These are phyloP conservation scores for Amyelois transitella DNA, from an alignment of 1,140 invertebrate genomes.

Conservation along the genomic window DNA sequence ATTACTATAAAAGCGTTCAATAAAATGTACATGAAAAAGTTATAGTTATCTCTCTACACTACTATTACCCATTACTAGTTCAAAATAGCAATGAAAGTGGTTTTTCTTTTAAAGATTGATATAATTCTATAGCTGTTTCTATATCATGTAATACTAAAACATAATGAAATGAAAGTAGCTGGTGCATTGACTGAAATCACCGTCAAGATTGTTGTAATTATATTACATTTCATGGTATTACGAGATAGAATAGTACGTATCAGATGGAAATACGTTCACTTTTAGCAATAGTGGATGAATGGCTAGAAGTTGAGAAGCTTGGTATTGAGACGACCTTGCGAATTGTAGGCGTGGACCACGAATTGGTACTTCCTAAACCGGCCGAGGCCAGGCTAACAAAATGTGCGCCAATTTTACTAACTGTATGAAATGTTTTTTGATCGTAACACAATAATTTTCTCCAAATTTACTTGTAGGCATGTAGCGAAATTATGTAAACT, in stretches of 20 bases:
- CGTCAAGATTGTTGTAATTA: neutral
- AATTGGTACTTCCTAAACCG: constrained; percentile 45
- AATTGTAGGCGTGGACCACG: constrained; percentile 28
- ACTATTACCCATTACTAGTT: too few relatives aligned
- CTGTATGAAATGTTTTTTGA: too few relatives aligned
- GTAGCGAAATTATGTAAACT: too few relatives aligned
- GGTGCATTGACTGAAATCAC: neutral
- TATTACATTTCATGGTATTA: neutral
- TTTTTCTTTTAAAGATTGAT: neutral
- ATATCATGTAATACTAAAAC: neutral
- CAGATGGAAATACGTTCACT: constrained; percentile 11
- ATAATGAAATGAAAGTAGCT: neutral
- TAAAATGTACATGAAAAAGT: neutral
- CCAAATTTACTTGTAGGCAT: too few relatives aligned
- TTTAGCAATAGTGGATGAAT: constrained; percentile 1
- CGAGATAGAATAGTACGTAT: neutral
- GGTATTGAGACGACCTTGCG: constrained; percentile 23
- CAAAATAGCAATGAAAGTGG: too few relatives aligned
- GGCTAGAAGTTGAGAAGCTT: neutral
- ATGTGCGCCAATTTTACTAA: neutral
- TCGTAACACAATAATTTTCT: too few relatives aligned
- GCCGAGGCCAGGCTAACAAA: constrained; percentile 18
- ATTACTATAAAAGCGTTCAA: neutral
- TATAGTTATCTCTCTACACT: too few relatives aligned
- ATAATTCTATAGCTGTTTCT: neutral